Base-by-base conservation (phyloP, 2,797 vertebrate genomes). In the Thaleichthys pacificus region DNA sequence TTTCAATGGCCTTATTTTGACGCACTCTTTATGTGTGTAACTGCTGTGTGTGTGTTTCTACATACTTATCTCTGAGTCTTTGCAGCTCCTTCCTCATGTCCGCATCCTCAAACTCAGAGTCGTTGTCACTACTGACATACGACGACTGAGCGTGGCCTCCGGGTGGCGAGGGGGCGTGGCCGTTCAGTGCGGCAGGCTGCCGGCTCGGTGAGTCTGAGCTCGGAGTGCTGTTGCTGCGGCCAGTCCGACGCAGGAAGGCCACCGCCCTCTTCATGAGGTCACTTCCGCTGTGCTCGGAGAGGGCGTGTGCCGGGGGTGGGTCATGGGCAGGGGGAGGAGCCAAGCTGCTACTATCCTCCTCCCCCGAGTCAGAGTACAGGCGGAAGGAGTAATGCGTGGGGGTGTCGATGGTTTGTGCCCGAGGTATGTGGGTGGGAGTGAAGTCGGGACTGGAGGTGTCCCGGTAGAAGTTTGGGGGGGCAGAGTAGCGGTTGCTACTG, bases 71-170 rank as follows among this genome's bases (percentile, higher is more conserved):
- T 88, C 96, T 91, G 67, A 99, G 93, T 69, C 89, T 95, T 85
- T 98, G 96, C 64, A 99, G 88, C 73, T 99, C 97, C 74, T 93
- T 98, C 90, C 93, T 97, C 90, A 99, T 95, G 78, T 99, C 97
- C 0, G 94, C 93, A 0, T 99, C 97, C 87, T 99, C 98, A 73
- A 98, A 95, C 84, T 99, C 98, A 0, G 98, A 99, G 87, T 99
- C 97, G 0, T 98, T 99, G 92, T 99, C 97, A 0, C 98, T 99
- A 92, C 97, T 99, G 88, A 97, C 91, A 81, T 96, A 99, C 0
- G 96, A 96, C 0, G 96, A 95, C 79, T 88, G 86, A 51, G 17
- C 72, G 17, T 88, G 87, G 66, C 86, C 77, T 0, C 89, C 90
- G 24, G 90, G 0, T 82, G 92, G 83, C 32, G 86, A 69, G 82